These are phyloP conservation scores for Fopius arisanus DNA, from an alignment of 1,140 invertebrate species.

Conservation along the genomic window DNA sequence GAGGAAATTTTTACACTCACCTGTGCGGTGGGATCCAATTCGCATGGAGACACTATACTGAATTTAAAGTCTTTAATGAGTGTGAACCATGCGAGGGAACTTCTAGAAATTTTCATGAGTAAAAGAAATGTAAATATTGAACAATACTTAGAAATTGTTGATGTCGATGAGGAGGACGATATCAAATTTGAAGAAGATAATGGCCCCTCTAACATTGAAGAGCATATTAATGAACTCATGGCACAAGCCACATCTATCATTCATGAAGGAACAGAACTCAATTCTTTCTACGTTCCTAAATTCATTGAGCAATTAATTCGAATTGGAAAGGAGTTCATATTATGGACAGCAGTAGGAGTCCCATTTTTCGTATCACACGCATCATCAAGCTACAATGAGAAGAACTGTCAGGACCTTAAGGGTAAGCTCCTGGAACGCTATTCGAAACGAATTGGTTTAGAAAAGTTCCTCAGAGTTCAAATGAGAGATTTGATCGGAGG, in stretches of 20 bases:
- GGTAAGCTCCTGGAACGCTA: not conserved
- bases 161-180: not conserved
- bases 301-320: conserved; percentile 14
- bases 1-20: not conserved
- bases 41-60: not conserved
- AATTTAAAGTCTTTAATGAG: not conserved
- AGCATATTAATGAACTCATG: not conserved
- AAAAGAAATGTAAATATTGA: not conserved
- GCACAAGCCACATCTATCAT: not conserved
- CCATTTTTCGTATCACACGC: conserved; percentile 4
- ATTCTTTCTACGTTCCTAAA: conserved; percentile 14
- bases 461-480: not conserved
- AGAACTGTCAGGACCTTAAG: conserved; percentile 2
- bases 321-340: conserved; percentile 20
- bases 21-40: not conserved
- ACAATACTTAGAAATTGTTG: not conserved
- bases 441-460: not conserved
- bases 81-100: not conserved
- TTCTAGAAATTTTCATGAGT: not conserved
- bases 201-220: not conserved
- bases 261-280: conserved; percentile 5
- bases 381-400: conserved; percentile 7
- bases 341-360: conserved; percentile 25
- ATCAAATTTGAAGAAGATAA: not conserved
- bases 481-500: not conserved